A percentile compares a stretch with the other conserved stretches of the same genome.
These are phyloP conservation scores for Fistularia tabacaria DNA, from an alignment of 2,797 vertebrate species.

Conservation along the genomic window DNA sequence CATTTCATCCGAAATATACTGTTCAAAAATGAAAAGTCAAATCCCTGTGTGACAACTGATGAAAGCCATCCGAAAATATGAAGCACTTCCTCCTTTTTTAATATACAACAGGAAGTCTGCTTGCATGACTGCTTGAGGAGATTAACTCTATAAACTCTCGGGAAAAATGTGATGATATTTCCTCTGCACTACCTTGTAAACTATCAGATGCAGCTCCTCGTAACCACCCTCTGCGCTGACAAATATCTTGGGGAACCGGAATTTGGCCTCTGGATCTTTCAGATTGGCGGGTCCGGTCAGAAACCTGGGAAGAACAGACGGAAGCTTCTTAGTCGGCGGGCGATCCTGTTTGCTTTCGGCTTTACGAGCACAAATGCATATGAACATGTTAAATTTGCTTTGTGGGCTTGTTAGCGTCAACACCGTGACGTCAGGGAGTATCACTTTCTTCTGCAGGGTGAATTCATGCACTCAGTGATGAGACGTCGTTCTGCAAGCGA, in stretches of 20 bases:
- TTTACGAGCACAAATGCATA: too few species aligned
- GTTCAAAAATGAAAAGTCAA: constrained; percentile 17
- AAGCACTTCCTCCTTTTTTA: not conserved
- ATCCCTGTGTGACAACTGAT: constrained; percentile 38
- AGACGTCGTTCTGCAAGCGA: too few species aligned
- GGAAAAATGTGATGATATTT: not conserved
- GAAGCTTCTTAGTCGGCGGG: too few species aligned
- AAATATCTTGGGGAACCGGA: constrained; percentile 95
- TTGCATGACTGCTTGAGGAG: too few species aligned
- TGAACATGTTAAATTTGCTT: too few species aligned
- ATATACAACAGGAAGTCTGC: too few species aligned
- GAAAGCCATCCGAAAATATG: constrained; percentile 4
- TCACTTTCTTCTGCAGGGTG: too few species aligned
- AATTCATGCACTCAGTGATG: too few species aligned
- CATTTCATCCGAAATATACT: constrained; percentile 27
- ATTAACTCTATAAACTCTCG: too few species aligned
- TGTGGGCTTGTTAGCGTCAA: too few species aligned
- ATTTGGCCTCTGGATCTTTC: constrained; percentile 93
- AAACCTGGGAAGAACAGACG: constrained; percentile 77
- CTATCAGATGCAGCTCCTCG: constrained; percentile 94
- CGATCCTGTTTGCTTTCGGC: too few species aligned
- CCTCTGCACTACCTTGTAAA: constrained; percentile 78
- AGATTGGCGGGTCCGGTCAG: constrained; percentile 93
- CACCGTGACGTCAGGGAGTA: too few species aligned
- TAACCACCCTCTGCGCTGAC: constrained; percentile 86